Percentiles rank a stretch among this genome's conserved stretches.
These are phyloP conservation scores for Pedionomus torquatus DNA, from an alignment of 2,113 vertebrate genomes.

Conservation along the genomic window DNA sequence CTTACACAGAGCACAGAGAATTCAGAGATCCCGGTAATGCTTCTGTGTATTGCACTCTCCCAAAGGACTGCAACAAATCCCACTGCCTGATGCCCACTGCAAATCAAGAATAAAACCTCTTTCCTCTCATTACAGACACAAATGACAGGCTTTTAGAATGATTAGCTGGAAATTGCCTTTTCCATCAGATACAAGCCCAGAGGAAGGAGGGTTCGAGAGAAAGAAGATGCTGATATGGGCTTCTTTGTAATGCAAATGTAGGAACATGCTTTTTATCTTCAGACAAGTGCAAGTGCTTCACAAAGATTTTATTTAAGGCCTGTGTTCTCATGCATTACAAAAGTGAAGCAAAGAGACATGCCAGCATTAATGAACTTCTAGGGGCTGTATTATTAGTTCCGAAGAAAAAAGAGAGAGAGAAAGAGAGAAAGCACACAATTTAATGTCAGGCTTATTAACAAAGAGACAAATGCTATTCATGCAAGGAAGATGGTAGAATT, in stretches of 20 bases:
- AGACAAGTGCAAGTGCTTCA: slow-evolving; percentile 66
- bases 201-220: slow-evolving; percentile 43
- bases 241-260: slow-evolving; percentile 70
- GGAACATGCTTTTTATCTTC: slow-evolving; percentile 69
- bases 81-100: not conserved
- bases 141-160: slow-evolving; percentile 51
- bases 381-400: slow-evolving; percentile 20
- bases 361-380: slow-evolving; percentile 67
- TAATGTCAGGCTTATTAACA: slow-evolving; percentile 48
- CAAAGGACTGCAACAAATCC: not conserved
- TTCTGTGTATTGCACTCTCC: not conserved
- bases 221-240: slow-evolving; percentile 45
- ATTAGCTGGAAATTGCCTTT: slow-evolving; percentile 64
- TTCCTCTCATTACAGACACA: slow-evolving; percentile 33
- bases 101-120: slow-evolving; percentile 35
- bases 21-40: not conserved
- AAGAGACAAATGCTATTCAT: slow-evolving; percentile 25
- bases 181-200: slow-evolving; percentile 50
- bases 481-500: not conserved
- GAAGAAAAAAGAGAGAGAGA: not conserved
- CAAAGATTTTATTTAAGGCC: slow-evolving; percentile 68
- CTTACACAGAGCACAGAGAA: not conserved
- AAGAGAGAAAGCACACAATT: not conserved
- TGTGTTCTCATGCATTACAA: slow-evolving; percentile 62
- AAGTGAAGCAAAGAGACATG: slow-evolving; percentile 59